Evolutionary conservation across 2,888 invertebrate species (phyloP).

Genomic region (Drosophila kuntzei): DNA sequence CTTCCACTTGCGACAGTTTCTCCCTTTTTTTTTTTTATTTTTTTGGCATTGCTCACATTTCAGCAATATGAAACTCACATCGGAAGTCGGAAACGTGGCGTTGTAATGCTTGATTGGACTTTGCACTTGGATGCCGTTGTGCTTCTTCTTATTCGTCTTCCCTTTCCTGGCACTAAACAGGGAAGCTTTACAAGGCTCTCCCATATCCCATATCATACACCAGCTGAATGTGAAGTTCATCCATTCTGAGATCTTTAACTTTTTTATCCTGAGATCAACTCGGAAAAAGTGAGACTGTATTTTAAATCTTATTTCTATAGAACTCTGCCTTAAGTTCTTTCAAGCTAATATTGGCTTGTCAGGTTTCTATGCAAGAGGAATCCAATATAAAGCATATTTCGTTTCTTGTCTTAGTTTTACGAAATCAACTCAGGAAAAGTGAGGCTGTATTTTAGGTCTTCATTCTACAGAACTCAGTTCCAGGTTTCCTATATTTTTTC

Average conservation of each 20-base stretch:
- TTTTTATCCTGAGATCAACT: neutral
- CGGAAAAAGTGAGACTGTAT: neutral
- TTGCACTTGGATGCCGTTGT: constrained; percentile 49
- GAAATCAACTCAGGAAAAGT: too few relatives aligned
- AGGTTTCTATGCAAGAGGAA: too few relatives aligned
- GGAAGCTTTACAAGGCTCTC: constrained; percentile 75
- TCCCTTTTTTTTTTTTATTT: neutral
- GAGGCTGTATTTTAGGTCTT: too few relatives aligned
- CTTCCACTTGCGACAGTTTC: constrained; percentile 14
- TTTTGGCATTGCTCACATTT: constrained; percentile 56
- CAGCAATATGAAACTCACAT: constrained; percentile 69
- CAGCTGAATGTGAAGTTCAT: constrained; percentile 40
- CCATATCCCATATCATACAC: constrained; percentile 60
- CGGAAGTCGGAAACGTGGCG: constrained; percentile 83
- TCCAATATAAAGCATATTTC: too few relatives aligned
- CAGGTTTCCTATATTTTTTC: too few relatives aligned
- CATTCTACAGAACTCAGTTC: too few relatives aligned
- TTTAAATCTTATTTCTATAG: neutral
- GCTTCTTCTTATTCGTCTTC: constrained; percentile 26
- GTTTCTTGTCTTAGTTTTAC: too few relatives aligned
- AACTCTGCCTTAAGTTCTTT: too few relatives aligned
- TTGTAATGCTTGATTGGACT: constrained; percentile 77
- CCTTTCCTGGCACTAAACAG: constrained; percentile 25
- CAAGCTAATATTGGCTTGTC: too few relatives aligned
- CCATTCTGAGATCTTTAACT: neutral